These are phyloP conservation scores for Harpagus bidentatus DNA, from an alignment of 2,113 vertebrate species.

Conservation along the genomic window DNA sequence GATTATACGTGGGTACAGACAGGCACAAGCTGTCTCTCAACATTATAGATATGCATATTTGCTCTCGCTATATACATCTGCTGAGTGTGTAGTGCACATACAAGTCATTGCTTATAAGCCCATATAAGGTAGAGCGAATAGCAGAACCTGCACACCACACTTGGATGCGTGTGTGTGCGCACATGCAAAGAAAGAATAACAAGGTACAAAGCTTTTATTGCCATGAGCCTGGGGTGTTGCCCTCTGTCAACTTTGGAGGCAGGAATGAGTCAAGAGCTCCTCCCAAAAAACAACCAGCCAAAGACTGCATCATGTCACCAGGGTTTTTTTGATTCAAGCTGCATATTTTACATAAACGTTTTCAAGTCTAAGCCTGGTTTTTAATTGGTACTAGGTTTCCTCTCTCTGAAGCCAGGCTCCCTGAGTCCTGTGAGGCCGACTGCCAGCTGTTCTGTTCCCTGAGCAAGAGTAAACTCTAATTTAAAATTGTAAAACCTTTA, in stretches of 20 bases:
- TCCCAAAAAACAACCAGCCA: neutral
- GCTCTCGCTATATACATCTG: neutral
- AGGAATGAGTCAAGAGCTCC: neutral
- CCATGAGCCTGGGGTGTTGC: neutral
- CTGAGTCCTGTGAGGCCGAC: neutral
- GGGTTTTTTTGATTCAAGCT: neutral
- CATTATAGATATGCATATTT: neutral
- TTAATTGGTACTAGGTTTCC: slow-evolving; percentile 26
- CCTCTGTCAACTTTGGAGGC: neutral
- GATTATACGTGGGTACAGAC: neutral
- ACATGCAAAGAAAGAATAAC: neutral
- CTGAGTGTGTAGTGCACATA: neutral
- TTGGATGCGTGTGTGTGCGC: neutral
- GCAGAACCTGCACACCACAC: neutral
- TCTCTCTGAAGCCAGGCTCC: slow-evolving; percentile 28
- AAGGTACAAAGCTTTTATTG: neutral
- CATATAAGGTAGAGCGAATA: neutral
- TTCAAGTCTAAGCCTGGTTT: slow-evolving; percentile 34
- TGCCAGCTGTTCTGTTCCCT: slow-evolving; percentile 46
- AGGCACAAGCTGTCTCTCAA: slow-evolving; percentile 29
- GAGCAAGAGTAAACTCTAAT: slow-evolving; percentile 34
- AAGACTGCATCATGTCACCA: neutral
- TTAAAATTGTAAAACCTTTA: slow-evolving; percentile 25
- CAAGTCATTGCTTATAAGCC: slow-evolving; percentile 16
- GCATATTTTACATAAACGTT: neutral